Conservation (phyloP, 2,113 vertebrate genomes). For the Clarias macrocephalus region DNA sequence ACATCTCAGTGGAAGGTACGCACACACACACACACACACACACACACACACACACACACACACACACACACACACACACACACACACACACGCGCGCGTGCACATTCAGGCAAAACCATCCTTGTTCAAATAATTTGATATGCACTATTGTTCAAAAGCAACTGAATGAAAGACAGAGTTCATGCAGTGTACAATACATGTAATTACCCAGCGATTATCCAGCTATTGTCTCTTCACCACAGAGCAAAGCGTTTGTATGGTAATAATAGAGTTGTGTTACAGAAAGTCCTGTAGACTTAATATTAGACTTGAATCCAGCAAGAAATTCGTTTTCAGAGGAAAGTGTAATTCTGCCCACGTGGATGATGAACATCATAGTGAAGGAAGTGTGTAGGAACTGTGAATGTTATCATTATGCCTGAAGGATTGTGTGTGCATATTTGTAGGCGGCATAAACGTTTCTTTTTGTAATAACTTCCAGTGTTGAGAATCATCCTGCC, state of each 20-base stretch:
- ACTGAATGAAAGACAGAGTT: background rate
- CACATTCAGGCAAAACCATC: background rate
- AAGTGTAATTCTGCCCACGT: background rate
- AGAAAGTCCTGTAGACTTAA: background rate
- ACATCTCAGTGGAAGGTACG: conserved; percentile 56
- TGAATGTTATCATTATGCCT: background rate
- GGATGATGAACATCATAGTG: background rate
- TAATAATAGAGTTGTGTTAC: conserved; percentile 7
- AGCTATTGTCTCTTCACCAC: background rate
- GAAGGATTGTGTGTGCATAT: background rate
- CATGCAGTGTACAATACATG: no score
- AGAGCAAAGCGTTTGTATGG: background rate
- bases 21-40: no score
- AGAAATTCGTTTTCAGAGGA: background rate
- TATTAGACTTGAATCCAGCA: background rate
- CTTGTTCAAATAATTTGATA: background rate
- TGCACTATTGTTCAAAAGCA: background rate
- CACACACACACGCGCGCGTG: background rate
- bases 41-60: no score
- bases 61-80: no score
- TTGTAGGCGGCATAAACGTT: background rate
- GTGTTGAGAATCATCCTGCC: background rate
- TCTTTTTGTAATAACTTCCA: background rate
- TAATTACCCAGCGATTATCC: background rate
- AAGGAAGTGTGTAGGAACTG: background rate